phyloP scores from a whole-genome alignment of 2,113 vertebrate genomes.

The Nesogale talazaci region DNA sequence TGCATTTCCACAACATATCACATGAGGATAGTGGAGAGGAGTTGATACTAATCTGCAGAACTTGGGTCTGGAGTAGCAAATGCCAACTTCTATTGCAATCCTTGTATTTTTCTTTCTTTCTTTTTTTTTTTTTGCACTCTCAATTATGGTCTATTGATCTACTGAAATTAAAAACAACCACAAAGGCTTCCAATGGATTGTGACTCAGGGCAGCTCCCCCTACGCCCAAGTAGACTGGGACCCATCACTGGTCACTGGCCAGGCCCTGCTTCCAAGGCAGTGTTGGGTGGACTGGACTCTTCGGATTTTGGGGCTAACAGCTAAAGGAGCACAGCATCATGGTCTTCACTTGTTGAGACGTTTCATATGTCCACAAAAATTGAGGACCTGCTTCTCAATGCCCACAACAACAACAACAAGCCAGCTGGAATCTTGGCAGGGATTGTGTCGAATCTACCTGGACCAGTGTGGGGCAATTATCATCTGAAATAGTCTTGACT shows the following conservation, averaged over 20 bases:
- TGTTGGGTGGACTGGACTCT: no score
- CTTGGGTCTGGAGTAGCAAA: slow-evolving; percentile 9
- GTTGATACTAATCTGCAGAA: slow-evolving; percentile 1
- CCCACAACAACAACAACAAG: not conserved
- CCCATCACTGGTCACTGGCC: no score
- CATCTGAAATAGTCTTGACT: not conserved
- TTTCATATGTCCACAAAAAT: not conserved
- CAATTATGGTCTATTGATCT: not conserved
- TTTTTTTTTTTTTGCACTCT: no score
- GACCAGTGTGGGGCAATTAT: not conserved
- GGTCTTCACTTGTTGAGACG: no score
- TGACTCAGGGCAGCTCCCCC: not conserved
- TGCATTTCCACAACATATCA: slow-evolving; percentile 36
- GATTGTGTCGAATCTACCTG: not conserved
- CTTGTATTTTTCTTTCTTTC: no score
- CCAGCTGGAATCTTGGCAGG: not conserved
- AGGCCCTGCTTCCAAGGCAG: no score
- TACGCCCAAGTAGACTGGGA: not conserved
- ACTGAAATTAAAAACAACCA: not conserved
- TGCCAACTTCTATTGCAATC: not conserved
- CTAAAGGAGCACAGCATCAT: not conserved
- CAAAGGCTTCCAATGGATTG: not conserved
- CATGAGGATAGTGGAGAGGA: not conserved
- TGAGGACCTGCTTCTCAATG: not conserved
- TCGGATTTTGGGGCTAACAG: no score